Base-by-base conservation (phyloP, 2,888 invertebrate species). In the Heteropelma amictum region DNA sequence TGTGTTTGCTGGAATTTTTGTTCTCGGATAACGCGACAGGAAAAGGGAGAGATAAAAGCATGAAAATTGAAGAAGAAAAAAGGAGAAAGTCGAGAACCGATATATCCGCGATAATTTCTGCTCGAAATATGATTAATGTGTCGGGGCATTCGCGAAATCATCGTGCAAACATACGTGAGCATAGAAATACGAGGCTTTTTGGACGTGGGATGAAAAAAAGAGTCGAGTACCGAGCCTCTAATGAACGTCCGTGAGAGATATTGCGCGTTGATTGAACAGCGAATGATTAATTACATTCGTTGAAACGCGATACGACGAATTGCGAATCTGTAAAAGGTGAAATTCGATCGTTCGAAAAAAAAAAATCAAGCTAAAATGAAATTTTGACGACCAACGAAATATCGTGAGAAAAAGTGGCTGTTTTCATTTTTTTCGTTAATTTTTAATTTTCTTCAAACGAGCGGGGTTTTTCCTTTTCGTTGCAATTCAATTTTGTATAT, bases 41-140 rank as follows among this genome's bases (percentile, higher is more conserved):
- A 40, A 26, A 7, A 23, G 12, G 23, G n/a, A n/a, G n/a, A 23
- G 8, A 33, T 2, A 56, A 12, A n/a, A 7, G 38, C 8, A 38
- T 12, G 23, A n/a, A 23, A 38, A 38, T 10, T 6, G 14, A 7
- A 42, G 4, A 42, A 7, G 19, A 40, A 28, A 28, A 12, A 28
- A 38, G 26, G 14, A 8, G 8, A 40, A 5, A 2, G 42, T 42
- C 56, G 26, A 38, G 38, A 12, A 38, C 38, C 56, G 28, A 58
- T 58, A 58, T 42, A 42, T 42, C 42, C 28, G 17, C 6, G 28
- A 58, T 58, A 58, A 61, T 47, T 47, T 33, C 47, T n/a, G 49
- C 61, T 61, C 26, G 35, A 61, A 49, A 35, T n/a, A n/a, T 61
- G 45, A 61, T 61, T 61, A 35, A 61, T 61, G 35, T 35, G 35